Evolutionary conservation across 2,888 invertebrate genomes (phyloP), one percentile per base, ranked within the genome.

Genomic region (Leptogaster cylindrica): DNA sequence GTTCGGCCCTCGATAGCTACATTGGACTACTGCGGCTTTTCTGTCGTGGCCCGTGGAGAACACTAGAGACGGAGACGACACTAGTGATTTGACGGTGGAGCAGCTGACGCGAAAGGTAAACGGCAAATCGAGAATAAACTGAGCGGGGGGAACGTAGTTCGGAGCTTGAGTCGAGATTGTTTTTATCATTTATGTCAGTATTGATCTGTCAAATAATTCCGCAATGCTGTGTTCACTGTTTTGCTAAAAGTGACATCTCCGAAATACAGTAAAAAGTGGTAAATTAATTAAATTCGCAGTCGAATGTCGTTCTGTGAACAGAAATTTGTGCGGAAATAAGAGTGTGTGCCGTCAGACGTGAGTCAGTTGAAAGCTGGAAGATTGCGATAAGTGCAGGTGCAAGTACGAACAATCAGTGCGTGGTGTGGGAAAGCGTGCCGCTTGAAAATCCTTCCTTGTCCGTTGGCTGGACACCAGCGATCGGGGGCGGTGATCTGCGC

Each of bases 191-290:
- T 63, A 46, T 70, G 69, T 70, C 70, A 72, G 70, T 72, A 72
- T 72, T 72, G 72, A 72, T 71, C 71, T 71, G 71, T 71, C 71
- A 71, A 72, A 71, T 70, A 66, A 64, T 65, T 70, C 70, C 69
- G 72, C 72, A 72, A 72, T 72, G 72, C 72, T 70, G 55, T 66
- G 65, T 68, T 63, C 66, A 63, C 65, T 65, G 51, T 61, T 51
- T 65, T 67, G 33, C 51, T 65, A 18, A 25, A 36, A 14, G 12
- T 61, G 61, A 61, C 61, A 61, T 20, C n/a, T n/a, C 61, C 61
- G 28, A 48, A 48, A 48, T 25, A 25, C 16, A 12, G 48, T 12
- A 5, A 25, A 25, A 25, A n/a, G 48, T 25, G 3, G 7, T 48
- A n/a, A 23, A n/a, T 48, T 25, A 6, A 25, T 4, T 14, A n/a